Evolutionary conservation across 2,888 invertebrate species (phyloP), one percentile per base, ranked within the genome.

Genomic region (Siphonodentalium dalli): DNA sequence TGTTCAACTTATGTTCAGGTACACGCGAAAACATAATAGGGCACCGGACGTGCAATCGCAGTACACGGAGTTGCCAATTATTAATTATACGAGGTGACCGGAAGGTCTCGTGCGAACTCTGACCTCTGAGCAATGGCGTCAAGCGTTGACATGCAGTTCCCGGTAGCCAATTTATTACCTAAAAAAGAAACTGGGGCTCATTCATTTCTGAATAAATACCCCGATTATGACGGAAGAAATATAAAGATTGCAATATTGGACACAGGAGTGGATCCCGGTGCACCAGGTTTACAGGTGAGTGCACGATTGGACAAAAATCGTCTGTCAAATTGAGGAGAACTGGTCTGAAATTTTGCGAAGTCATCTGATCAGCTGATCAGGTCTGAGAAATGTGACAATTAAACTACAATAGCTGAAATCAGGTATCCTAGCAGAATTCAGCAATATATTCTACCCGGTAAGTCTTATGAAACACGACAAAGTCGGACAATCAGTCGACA

Each of bases 211-310:
- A 88, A 86, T 69, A 95, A 93, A 85, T 89, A 93, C 85, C 91
- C 94, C 0, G 86, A 88, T 49, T 94, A 89, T 80, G 95, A 99
- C 86, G 98, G 98, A 34, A 87, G 93, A 74, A 91, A 89, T 71
- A 89, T 92, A 45, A 85, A 91, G 65, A 95, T 99, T 79, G 98
- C 96, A 37, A 91, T 99, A 80, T 89, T 98, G 71, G 99, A 99
- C 84, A 96, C 97, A 3, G 98, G 98, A 8, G 92, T 99, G 48
- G 98, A 99, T 86, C 97, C 98, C 23, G 93, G 92, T 40, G 95
- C 95, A 8, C 88, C 90, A 61, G 98, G 98, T 59, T 86, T 99
- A 69, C 89, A 92, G 89, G 97, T 84, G 68, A n/a, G n/a, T n/a
- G n/a, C n/a, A n/a, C n/a, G n/a, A n/a, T n/a, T n/a, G n/a, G n/a